Base-by-base conservation (phyloP, 2,113 vertebrate species). In the Fulica atra region DNA sequence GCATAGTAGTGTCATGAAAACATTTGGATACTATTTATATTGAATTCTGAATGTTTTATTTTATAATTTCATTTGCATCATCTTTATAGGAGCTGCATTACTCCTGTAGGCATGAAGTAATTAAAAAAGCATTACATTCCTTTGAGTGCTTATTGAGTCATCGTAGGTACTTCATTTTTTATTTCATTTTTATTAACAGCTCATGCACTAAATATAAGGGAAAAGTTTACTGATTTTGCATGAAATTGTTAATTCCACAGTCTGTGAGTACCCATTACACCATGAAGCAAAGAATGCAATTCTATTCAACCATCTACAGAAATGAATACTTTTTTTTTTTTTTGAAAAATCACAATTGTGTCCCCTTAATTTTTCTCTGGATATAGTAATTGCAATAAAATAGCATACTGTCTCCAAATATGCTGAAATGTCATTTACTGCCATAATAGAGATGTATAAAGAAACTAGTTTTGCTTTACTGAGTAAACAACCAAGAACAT, bases 171-270 rank as follows among this genome's bases (percentile, higher is more conserved):
- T 90, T 90, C 14, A 69, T 46, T 93, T 82, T 89, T 95, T 73
- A 80, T 90, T 94, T 95, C 28, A 64, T 86, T 96, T 96, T 92
- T 95, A 59, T 95, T 92, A 93, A 78, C 71, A 94, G 86, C 64
- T 93, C 88, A 84, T 88, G 88, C 80, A 73, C 79, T 88, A 88
- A 96, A 86, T 83, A 77, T 36, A 81, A 66, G 11, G 63, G 16
- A 64, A 83, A 95, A 88, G 59, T 88, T 89, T 95, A 89, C 90
- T 50, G 76, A 71, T 93, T 96, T 96, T 70, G 31, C 51, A 84
- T 95, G 71, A 90, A 90, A 96, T 96, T 94, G 60, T 68, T 94
- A 95, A 92, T 96, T 96, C 95, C 76, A 94, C 88, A 95, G 76
- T 88, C 72, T 70, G 15, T 96, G 92, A 86, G 64, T 81, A 73